A percentile compares a stretch with the other conserved stretches of the same genome.
These are phyloP conservation scores for Rhadina sibilatrix DNA, from an alignment of 2,113 vertebrate species.

Conservation along the genomic window DNA sequence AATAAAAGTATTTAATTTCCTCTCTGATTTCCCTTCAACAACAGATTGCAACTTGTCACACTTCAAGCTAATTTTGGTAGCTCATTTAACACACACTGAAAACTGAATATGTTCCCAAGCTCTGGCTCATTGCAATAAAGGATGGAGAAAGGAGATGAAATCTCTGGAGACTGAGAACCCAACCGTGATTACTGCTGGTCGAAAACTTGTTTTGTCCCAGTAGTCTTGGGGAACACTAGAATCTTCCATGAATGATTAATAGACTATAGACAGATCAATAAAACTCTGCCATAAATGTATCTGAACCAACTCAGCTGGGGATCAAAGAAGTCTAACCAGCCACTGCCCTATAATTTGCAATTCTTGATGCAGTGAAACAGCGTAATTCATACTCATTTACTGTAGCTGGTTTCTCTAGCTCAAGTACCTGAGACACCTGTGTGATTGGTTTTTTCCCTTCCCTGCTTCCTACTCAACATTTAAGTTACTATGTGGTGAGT, in stretches of 20 bases:
- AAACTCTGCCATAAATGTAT: constrained; percentile 43
- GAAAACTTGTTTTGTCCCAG: constrained; percentile 64
- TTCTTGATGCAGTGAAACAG: constrained; percentile 33
- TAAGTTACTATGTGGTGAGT: background rate
- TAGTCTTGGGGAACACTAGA: constrained; percentile 39
- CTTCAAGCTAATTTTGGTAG: constrained; percentile 59
- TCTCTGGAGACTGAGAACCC: constrained; percentile 44
- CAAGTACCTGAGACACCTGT: constrained; percentile 33
- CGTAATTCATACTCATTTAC: constrained; percentile 50
- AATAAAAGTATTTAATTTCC: constrained; percentile 67
- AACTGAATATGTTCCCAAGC: constrained; percentile 58
- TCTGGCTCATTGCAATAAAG: constrained; percentile 51
- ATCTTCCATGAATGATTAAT: constrained; percentile 60
- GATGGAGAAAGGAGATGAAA: constrained; percentile 50
- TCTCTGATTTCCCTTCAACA: constrained; percentile 64
- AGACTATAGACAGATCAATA: constrained; percentile 42
- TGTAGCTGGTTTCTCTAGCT: constrained; percentile 34
- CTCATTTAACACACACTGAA: constrained; percentile 60
- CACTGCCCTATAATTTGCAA: background rate
- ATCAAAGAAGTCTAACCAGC: background rate
- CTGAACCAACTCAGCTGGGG: constrained; percentile 3
- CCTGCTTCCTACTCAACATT: background rate
- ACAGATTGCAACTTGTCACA: constrained; percentile 59
- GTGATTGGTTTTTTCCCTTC: constrained; percentile 4
- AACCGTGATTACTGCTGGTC: constrained; percentile 54